A percentile compares a stretch with the other conserved stretches of the same genome.
phyloP scores from a whole-genome alignment of 2,888 invertebrate species.

The Mythimna loreyi region DNA sequence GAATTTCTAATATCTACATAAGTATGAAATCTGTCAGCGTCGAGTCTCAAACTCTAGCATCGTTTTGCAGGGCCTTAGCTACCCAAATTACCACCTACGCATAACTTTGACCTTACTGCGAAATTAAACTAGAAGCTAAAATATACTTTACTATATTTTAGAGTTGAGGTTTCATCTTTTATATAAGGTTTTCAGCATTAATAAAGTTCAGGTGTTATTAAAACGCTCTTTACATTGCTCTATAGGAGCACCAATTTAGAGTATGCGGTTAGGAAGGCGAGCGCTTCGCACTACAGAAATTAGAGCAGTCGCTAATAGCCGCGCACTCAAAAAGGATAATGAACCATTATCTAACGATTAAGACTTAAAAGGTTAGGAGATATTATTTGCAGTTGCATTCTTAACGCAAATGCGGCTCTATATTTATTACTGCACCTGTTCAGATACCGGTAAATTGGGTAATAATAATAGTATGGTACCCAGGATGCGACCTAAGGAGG shows the following conservation, averaged over 20 bases:
- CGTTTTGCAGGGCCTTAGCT: not conserved
- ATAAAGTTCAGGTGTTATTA: conserved; percentile 37
- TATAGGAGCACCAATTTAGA: conserved; percentile 30
- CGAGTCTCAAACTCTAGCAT: conserved; percentile 5
- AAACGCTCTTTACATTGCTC: conserved; percentile 25
- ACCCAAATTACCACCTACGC: conserved; percentile 8
- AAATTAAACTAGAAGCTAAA: conserved; percentile 18
- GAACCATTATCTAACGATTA: conserved; percentile 36
- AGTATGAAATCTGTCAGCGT: not conserved
- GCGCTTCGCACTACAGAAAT: conserved; percentile 24
- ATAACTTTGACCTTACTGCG: conserved; percentile 1
- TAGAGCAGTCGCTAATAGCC: conserved; percentile 38
- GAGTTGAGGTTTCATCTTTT: not conserved
- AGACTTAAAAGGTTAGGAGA: conserved; percentile 13
- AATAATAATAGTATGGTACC: not conserved
- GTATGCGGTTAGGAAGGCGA: conserved; percentile 35
- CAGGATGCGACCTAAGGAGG: not conserved
- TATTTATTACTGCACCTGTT: not conserved
- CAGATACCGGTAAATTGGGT: not conserved
- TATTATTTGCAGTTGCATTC: conserved; percentile 35
- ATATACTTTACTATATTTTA: conserved; percentile 13
- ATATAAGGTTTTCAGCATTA: conserved; percentile 11
- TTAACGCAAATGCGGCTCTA: not conserved
- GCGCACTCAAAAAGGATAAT: conserved; percentile 38
- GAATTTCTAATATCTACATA: not conserved